These are phyloP conservation scores for Argya squamiceps DNA, from an alignment of 2,797 vertebrate genomes.

Conservation along the genomic window DNA sequence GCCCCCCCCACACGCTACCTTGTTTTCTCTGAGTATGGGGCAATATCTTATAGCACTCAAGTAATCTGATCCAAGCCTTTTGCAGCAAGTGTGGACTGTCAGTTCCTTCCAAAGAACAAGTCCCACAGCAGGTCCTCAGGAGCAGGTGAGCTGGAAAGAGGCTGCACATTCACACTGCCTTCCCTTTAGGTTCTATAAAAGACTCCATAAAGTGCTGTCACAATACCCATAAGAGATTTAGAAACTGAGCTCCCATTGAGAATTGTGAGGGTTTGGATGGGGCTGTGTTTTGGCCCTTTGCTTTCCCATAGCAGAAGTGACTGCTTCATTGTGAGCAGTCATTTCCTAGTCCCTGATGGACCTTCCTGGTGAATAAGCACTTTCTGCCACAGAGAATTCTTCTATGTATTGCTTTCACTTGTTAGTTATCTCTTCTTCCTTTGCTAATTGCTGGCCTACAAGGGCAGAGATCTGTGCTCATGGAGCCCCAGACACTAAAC, in stretches of 20 bases:
- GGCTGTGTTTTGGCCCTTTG: not conserved
- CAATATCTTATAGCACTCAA: not conserved
- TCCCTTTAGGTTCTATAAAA: not conserved
- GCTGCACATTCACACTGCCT: rapidly evolving
- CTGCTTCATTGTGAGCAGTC: not conserved
- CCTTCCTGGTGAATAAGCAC: not conserved
- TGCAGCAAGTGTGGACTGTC: not conserved
- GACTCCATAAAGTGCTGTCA: not conserved
- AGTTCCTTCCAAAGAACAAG: not conserved
- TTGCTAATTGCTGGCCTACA: not conserved
- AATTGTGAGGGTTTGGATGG: not conserved
- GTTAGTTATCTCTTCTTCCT: not conserved
- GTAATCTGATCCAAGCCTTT: not conserved
- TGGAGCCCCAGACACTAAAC: not conserved
- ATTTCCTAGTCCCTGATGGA: not conserved
- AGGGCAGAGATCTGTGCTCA: not conserved
- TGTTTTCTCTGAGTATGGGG: not conserved
- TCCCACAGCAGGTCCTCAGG: not conserved
- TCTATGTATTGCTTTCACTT: not conserved
- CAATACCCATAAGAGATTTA: not conserved
- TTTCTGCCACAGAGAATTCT: not conserved
- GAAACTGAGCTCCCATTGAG: not conserved
- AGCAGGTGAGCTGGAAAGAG: not conserved
- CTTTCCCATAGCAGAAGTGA: not conserved
- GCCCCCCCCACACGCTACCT: not conserved